Evolutionary conservation across 2,113 vertebrate genomes (phyloP), one percentile per base, ranked within the genome.

Genomic region (Spilogale gracilis): DNA sequence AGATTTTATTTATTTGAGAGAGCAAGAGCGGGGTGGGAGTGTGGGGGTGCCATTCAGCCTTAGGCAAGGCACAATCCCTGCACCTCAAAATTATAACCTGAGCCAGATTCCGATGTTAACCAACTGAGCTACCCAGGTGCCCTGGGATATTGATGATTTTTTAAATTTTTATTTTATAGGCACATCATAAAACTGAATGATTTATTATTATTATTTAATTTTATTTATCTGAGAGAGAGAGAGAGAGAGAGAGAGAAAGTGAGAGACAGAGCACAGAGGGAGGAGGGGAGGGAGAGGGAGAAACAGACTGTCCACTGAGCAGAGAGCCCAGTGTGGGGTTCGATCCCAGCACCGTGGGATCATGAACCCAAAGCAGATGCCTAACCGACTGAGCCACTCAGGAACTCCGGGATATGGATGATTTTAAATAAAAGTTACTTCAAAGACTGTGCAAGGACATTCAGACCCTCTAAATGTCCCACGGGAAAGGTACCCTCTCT

Each of bases 11-110:
- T 69, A 69, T 69, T 8, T n/a, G 13, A 67, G 60, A 61, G 13
- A 67, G 30, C 16, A 67, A 6, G 65, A n/a, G 13, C 4, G 6
- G 65, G 65, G 6, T 2, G 3, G 14, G 7, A 6, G 30, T 60
- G 13, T 32, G 32, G 14, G 3, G 14, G 14, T 30, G 63, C 38
- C 38, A 1, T 67, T 2, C 2, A 6, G 63, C 27, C 30, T 0
- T 5, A 67, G 27, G 30, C 6, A 6, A 32, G 13, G 63, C 63
- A 32, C 30, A 32, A 32, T 67, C 32, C 65, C 32, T 3, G 32
- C 30, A 67, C 65, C 32, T 14, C 14, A n/a, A n/a, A 32, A n/a
- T 67, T 17, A 67, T 67, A 17, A 67, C 65, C 32, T 67, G 65
- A 67, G 16, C 65, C 14, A 9, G 16, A 67, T 17, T n/a, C 65